phyloP scores from a whole-genome alignment of 2,888 invertebrate genomes.

The Metalampra italica region DNA sequence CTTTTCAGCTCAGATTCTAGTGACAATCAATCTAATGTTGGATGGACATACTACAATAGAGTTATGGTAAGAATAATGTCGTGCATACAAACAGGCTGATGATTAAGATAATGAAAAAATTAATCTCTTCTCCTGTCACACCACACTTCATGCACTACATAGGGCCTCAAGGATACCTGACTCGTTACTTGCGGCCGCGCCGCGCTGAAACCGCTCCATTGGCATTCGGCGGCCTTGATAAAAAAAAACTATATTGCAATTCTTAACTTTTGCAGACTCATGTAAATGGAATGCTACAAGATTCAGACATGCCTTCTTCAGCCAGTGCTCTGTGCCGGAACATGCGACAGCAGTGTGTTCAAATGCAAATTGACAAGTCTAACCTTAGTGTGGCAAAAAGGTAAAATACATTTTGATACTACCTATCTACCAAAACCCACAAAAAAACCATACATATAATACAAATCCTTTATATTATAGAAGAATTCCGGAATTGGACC shows the following conservation, averaged over 20 bases:
- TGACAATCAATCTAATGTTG: conserved; percentile 78
- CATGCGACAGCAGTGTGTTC: conserved; percentile 56
- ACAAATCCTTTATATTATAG: too few relatives aligned
- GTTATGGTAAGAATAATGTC: conserved; percentile 75
- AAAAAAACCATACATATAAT: too few relatives aligned
- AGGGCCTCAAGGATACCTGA: too few relatives aligned
- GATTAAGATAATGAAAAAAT: too few relatives aligned
- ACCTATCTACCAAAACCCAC: too few relatives aligned
- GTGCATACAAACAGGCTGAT: neutral
- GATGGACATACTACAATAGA: conserved; percentile 85
- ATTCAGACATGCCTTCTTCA: conserved; percentile 71
- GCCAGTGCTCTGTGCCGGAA: conserved; percentile 63
- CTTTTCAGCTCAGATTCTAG: conserved; percentile 71
- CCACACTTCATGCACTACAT: too few relatives aligned
- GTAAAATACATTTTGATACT: conserved; percentile 24
- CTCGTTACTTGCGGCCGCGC: too few relatives aligned
- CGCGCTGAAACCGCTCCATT: too few relatives aligned
- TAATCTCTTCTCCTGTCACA: too few relatives aligned
- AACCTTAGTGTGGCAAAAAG: conserved; percentile 70
- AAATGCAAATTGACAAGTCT: conserved; percentile 70
- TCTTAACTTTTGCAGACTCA: conserved; percentile 49
- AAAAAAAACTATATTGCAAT: too few relatives aligned
- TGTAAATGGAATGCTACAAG: conserved; percentile 71
- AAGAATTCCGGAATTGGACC: too few relatives aligned
- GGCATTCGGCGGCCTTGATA: too few relatives aligned